These are phyloP conservation scores for Crotophaga sulcirostris DNA, from an alignment of 2,113 vertebrate species.

Conservation along the genomic window DNA sequence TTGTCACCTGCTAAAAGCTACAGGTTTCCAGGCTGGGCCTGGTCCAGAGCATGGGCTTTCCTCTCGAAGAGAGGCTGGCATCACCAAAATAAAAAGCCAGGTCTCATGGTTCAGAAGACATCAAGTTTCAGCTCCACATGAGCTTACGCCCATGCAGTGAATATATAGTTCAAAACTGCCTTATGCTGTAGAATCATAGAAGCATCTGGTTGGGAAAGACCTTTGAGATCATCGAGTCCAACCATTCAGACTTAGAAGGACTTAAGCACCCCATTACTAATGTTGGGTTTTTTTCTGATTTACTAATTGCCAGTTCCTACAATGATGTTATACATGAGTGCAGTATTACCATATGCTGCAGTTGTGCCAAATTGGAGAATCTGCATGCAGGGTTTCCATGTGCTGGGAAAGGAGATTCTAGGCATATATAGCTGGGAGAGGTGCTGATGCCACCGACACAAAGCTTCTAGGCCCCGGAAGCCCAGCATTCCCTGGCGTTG, in stretches of 20 bases:
- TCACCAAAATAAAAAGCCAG: neutral
- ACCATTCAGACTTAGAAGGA: neutral
- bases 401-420: neutral
- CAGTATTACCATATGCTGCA: neutral
- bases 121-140: neutral
- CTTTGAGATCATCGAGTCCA: too few relatives aligned
- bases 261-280: neutral
- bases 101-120: neutral
- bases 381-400: accelerated
- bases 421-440: neutral
- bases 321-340: neutral
- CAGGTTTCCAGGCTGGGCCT: neutral
- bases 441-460: neutral
- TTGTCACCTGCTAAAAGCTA: neutral
- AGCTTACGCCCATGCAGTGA: neutral
- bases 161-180: neutral
- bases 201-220: too few relatives aligned
- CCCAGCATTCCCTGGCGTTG: neutral
- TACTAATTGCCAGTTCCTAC: neutral
- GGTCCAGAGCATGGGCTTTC: neutral
- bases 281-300: too few relatives aligned
- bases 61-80: neutral
- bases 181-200: too few relatives aligned
- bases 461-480: neutral
- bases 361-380: neutral